Evolutionary conservation across 2,888 invertebrate genomes (phyloP), one percentile per base, ranked within the genome.

Genomic region (Ormyrus labotus): DNA sequence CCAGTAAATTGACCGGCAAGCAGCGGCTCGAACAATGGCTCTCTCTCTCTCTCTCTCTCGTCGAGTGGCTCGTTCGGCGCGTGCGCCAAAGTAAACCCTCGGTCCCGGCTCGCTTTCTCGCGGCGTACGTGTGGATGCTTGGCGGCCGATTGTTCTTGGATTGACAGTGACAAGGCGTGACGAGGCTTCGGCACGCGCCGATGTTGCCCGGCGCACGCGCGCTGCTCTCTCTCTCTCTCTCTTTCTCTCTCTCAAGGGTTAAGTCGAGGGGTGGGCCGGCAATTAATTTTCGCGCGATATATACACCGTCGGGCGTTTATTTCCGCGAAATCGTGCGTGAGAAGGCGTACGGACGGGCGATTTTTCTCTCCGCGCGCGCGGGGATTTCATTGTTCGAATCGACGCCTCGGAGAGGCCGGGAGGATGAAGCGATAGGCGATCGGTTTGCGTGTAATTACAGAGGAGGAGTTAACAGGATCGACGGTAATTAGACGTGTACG

Each of bases 131-230:
- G 82, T 79, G 64, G 34, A 34, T 34, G 53, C 64, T 67, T 13
- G 9, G 34, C 34, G 65, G 65, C 34, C 55, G 69, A 73, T 68
- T 81, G 81, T 81, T 69, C 77, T 68, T 50, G 53, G 81, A 84
- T 83, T 75, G 84, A 84, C 82, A 86, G 85, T 87, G 87, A 88
- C 85, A 80, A 85, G 78, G 86, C 85, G 87, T 87, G 87, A 88
- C 87, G 85, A 74, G 82, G 78, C 63, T 70, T 77, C 78, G 83
- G 85, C 87, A 87, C 87, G 88, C 83, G 87, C 85, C 83, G 82
- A 80, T 64, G 78, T 82, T 79, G 34, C 19, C 19, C 4, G 34
- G 34, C 34, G 73, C 81, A 60, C 81, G 57, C 9, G 11, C 19
- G 19, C 19, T 19, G 19, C 19, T 19, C 19, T 19, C 19, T 19